Evolutionary conservation across 1,140 invertebrate genomes (phyloP), one percentile per base, ranked within the genome.

Genomic region (Tetramorium alpestre): DNA sequence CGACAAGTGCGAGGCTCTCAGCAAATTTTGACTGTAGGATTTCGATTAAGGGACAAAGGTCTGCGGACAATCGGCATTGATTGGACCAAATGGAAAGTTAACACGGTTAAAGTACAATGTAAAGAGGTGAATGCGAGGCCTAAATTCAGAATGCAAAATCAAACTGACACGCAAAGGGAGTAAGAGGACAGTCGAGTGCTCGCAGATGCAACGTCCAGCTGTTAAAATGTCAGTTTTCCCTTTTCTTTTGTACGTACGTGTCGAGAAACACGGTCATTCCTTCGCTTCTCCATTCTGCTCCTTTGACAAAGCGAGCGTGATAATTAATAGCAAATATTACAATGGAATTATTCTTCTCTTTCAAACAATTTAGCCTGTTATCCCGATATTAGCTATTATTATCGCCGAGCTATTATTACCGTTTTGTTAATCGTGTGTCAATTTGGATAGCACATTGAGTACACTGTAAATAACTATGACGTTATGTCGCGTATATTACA

Each of bases 401-500:
- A 77, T 62, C 56, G 16, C 41, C 22, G 22, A 62, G 56, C 56
- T 28, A 16, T 77, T 77, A 28, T 62, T 77, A 77, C 41, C 16
- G 13, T 18, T 62, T 62, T 58, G 51, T 73, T 76, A 58, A 76
- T 3, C 18, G 38, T 58, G n/a, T 22, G n/a, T 77, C 22, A 77
- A 60, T 77, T 44, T 60, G 41, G n/a, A 69, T 49, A 47, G 22
- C 28, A 22, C 16, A 44, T 77, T 62, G 41, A 44, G 38, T 10
- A 44, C 41, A 49, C 38, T 76, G 73, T 41, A 69, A 41, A 41
- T 41, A 69, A 81, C 3, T 5, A 18, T 67, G 38, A 54, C 11
- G n/a, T 3, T 4, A n/a, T 44, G n/a, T 16, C 1, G 65, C 51
- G 5, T 58, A 28, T 13, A 70, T 75, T 56, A 22, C 38, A 41